Base-by-base conservation (phyloP, 2,797 vertebrate genomes). In the Chloroceryle amazona region DNA sequence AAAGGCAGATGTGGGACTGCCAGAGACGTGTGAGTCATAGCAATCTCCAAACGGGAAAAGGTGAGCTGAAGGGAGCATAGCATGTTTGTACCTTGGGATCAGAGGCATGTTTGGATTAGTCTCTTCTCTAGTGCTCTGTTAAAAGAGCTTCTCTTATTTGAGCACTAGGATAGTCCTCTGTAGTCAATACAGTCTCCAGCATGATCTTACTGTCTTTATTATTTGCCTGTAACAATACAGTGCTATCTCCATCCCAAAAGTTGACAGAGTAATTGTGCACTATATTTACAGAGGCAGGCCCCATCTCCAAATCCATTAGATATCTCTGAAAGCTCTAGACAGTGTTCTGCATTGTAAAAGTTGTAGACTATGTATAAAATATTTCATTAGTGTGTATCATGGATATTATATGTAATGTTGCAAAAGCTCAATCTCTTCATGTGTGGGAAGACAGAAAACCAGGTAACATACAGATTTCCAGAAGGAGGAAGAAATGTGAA, bases 81-180 rank as follows among this genome's bases (percentile, higher is more conserved):
- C 1, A 0, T 87, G 89, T 74, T 93, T 78, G 35, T 49, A 54
- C 41, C 75, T 80, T 25, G 17, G 37, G 31, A 94, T 80, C n/a
- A 67, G 33, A 90, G 52, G 89, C 61, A 1, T 91, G 88, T 57
- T 89, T 81, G 90, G 93, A 89, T 91, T 23, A 76, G 96, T 20
- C 81, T 55, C 11, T 14, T 29, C 79, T 85, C 26, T 26, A 44
- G 51, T 3, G n/a, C 0, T 13, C 47, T 81, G 62, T 52, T 73
- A 9, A 70, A 89, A 51, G 52, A 85, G n/a, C 16, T 87, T 21
- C 79, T 91, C 75, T 67, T 35, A 52, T 3, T 63, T 52, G 78
- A 68, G 70, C 29, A 4, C 63, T 66, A 68, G 85, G 67, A 42
- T 82, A 92, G 54, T 28, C 18, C 42, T 68, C 51, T 68, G 52